phyloP scores from a whole-genome alignment of 2,888 invertebrate species.

The Mesorhabditis belari region DNA sequence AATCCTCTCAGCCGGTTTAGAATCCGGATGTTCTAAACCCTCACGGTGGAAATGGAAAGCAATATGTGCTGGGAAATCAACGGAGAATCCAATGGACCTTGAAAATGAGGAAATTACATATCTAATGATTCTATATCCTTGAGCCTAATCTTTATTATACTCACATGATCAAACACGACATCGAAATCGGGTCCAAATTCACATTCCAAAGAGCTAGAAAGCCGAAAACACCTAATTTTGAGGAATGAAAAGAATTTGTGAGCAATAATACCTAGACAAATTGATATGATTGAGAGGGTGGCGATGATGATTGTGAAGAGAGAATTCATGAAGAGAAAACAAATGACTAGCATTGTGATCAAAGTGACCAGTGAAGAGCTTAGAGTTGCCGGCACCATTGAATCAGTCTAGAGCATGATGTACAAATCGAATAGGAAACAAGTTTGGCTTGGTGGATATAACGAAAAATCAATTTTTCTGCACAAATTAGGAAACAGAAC shows the following conservation, averaged over 20 bases:
- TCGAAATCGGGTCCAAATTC: slow-evolving; percentile 48
- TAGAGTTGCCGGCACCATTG: slow-evolving; percentile 33
- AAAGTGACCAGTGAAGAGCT: slow-evolving; percentile 33
- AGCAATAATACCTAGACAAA: slow-evolving; percentile 45
- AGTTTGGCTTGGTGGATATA: neutral
- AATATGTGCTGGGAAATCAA: slow-evolving; percentile 49
- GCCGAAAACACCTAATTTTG: slow-evolving; percentile 45
- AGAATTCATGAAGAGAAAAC: slow-evolving; percentile 48
- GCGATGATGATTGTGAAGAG: slow-evolving; percentile 47
- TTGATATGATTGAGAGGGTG: slow-evolving; percentile 43
- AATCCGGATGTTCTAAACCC: slow-evolving; percentile 31
- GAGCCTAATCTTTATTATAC: neutral
- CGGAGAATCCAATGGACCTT: slow-evolving; percentile 43
- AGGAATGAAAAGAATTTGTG: too few relatives aligned
- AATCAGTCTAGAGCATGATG: slow-evolving; percentile 14
- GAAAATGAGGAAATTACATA: too few relatives aligned
- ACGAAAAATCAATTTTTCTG: slow-evolving; percentile 19
- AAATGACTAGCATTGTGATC: slow-evolving; percentile 44
- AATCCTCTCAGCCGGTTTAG: slow-evolving; percentile 24
- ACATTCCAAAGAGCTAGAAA: slow-evolving; percentile 43
- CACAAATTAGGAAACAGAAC: neutral
- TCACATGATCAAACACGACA: slow-evolving; percentile 40
- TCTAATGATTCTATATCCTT: too few relatives aligned
- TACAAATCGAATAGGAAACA: slow-evolving; percentile 2
- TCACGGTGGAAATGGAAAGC: slow-evolving; percentile 48